These are phyloP conservation scores for Geopemphigus sp. DNA, from an alignment of 1,140 invertebrate genomes.

Conservation along the genomic window DNA sequence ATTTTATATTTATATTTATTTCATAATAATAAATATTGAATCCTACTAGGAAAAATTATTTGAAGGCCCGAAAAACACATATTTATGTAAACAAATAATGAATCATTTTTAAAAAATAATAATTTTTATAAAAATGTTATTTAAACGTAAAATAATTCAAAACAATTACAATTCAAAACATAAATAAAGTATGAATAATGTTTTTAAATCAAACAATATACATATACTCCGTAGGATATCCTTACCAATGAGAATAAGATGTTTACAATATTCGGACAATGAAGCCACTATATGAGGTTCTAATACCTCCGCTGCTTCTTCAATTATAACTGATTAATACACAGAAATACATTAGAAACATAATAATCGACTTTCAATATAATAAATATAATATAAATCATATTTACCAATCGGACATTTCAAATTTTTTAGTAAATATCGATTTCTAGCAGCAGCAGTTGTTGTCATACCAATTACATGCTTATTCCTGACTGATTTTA, in stretches of 20 bases:
- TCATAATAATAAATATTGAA: no score
- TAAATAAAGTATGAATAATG: no score
- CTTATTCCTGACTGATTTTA: constrained; percentile 46
- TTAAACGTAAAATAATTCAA: no score
- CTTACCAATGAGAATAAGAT: constrained; percentile 74
- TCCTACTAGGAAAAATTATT: no score
- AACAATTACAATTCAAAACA: no score
- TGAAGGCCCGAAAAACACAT: no score
- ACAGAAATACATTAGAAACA: not conserved
- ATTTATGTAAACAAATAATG: no score
- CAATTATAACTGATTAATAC: constrained; percentile 64
- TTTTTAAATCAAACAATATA: no score
- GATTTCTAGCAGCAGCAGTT: constrained; percentile 45
- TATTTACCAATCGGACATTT: constrained; percentile 43
- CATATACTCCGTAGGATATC: not conserved
- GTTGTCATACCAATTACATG: constrained; percentile 50
- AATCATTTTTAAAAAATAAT: no score
- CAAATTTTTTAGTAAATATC: constrained; percentile 38
- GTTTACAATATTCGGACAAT: constrained; percentile 67
- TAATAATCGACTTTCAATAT: not conserved
- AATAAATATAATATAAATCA: not conserved
- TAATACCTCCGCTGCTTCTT: constrained; percentile 81
- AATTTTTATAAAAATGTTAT: no score
- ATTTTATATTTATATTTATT: no score
- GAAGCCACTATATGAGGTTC: constrained; percentile 73